phyloP scores from a whole-genome alignment of 2,888 invertebrate genomes.

The Drosophila hamatofila region DNA sequence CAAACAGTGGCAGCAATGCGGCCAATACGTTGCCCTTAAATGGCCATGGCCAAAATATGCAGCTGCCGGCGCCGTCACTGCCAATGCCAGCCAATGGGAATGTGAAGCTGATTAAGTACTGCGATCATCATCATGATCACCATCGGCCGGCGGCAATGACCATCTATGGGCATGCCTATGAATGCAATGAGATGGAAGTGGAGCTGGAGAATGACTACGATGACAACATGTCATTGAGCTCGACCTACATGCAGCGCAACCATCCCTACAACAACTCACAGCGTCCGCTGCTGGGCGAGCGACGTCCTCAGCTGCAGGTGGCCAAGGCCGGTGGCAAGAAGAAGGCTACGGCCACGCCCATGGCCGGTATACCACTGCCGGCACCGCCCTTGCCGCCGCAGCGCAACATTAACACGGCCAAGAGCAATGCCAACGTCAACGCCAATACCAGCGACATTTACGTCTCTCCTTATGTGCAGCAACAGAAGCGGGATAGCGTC shows the following conservation, averaged over 20 bases:
- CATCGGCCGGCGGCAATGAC: slow-evolving; percentile 35
- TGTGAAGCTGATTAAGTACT: slow-evolving; percentile 62
- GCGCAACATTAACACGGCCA: slow-evolving; percentile 12
- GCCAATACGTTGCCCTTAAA: slow-evolving; percentile 4
- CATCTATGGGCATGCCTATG: slow-evolving; percentile 66
- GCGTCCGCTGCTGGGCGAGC: slow-evolving; percentile 82
- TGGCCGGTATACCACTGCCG: slow-evolving; percentile 48
- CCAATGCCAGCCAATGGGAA: slow-evolving; percentile 61
- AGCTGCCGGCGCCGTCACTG: slow-evolving; percentile 58
- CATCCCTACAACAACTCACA: slow-evolving; percentile 84
- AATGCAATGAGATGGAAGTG: slow-evolving; percentile 61
- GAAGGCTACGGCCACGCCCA: slow-evolving; percentile 49
- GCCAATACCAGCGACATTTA: slow-evolving; percentile 41
- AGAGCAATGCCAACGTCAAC: slow-evolving; percentile 29
- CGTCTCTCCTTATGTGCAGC: slow-evolving; percentile 80
- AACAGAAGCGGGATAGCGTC: slow-evolving; percentile 82
- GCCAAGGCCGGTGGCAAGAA: slow-evolving; percentile 62
- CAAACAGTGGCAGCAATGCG: slow-evolving; percentile 31
- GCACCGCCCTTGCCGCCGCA: slow-evolving; percentile 48
- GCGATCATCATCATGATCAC: slow-evolving; percentile 40
- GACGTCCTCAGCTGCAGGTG: slow-evolving; percentile 56
- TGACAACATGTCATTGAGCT: slow-evolving; percentile 60
- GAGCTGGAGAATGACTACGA: slow-evolving; percentile 68
- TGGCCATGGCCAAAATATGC: slow-evolving; percentile 16
- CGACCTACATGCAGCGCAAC: slow-evolving; percentile 82